Conservation (phyloP, 2,797 vertebrate genomes). For the Pagetopsis macropterus region DNA sequence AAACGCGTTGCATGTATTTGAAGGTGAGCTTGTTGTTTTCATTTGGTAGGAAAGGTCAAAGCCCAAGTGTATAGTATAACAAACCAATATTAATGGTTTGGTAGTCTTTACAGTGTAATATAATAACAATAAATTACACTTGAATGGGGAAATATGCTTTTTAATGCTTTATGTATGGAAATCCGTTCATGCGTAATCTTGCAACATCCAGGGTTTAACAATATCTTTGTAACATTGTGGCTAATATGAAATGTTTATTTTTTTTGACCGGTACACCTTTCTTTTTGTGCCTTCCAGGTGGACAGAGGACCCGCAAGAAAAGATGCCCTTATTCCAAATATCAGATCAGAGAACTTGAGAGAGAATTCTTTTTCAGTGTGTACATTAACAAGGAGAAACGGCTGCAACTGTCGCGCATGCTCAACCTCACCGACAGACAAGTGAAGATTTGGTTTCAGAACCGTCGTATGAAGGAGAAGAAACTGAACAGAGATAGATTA, state of each 20-base stretch:
- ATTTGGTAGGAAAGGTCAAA: conserved; percentile 62
- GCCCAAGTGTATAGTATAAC: conserved; percentile 48
- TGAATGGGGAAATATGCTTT: conserved; percentile 54
- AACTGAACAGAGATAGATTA: conserved; percentile 99
- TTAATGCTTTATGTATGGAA: conserved; percentile 43
- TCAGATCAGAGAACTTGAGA: conserved; percentile 97
- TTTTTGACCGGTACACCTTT: conserved; percentile 43
- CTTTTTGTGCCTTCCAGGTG: conserved; percentile 85
- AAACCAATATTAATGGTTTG: conserved; percentile 25
- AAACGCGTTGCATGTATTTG: conserved; percentile 4
- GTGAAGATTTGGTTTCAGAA: conserved; percentile 99
- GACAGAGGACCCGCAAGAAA: conserved; percentile 96
- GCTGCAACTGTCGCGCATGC: conserved; percentile 97
- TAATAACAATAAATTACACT: conserved; percentile 37
- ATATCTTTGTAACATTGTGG: conserved; percentile 38
- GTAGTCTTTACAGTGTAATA: conserved; percentile 44
- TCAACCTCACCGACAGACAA: conserved; percentile 98
- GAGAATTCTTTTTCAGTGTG: conserved; percentile 99
- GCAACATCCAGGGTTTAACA: conserved; percentile 38
- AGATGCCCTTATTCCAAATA: conserved; percentile 99
- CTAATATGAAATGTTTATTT: conserved; percentile 51
- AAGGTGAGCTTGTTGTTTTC: conserved; percentile 44
- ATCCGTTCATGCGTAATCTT: conserved; percentile 52
- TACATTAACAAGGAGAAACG: conserved; percentile 99
- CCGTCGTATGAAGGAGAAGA: conserved; percentile 99